phyloP scores from a whole-genome alignment of 2,888 invertebrate species.

The Dryococelus australis region DNA sequence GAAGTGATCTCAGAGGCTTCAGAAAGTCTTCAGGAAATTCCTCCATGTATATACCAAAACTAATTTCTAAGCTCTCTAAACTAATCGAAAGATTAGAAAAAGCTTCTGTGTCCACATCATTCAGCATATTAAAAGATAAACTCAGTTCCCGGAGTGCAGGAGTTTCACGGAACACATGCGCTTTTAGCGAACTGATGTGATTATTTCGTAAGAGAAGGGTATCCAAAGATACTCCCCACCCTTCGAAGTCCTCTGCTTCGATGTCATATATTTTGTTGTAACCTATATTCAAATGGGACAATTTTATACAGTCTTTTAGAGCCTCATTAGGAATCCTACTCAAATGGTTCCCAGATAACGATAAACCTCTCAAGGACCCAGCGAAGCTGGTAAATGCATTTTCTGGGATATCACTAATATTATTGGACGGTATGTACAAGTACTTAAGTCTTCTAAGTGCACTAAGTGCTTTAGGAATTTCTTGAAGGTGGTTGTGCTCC shows the following conservation, averaged over 20 bases:
- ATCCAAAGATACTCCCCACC: conserved; percentile 81
- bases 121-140: conserved; percentile 89
- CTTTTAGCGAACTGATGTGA: conserved; percentile 73
- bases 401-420: conserved; percentile 68
- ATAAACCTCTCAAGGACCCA: conserved; percentile 76
- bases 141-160: conserved; percentile 85
- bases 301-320: conserved; percentile 73
- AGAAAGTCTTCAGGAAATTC: conserved; percentile 79
- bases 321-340: conserved; percentile 74
- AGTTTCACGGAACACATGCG: conserved; percentile 75
- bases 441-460: conserved; percentile 75
- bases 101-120: conserved; percentile 80
- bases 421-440: conserved; percentile 84
- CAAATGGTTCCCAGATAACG: conserved; percentile 82
- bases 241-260: conserved; percentile 76
- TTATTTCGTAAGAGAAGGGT: conserved; percentile 86
- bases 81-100: conserved; percentile 79
- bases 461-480: conserved; percentile 75
- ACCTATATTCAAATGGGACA: conserved; percentile 87
- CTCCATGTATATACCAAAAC: conserved; percentile 83
- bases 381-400: conserved; percentile 68
- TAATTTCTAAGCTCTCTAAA: conserved; percentile 83
- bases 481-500: conserved; percentile 77
- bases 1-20: conserved; percentile 74
- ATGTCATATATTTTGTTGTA: conserved; percentile 86